These are phyloP conservation scores for Sylvia borin DNA, from an alignment of 2,797 vertebrate genomes.

Conservation along the genomic window DNA sequence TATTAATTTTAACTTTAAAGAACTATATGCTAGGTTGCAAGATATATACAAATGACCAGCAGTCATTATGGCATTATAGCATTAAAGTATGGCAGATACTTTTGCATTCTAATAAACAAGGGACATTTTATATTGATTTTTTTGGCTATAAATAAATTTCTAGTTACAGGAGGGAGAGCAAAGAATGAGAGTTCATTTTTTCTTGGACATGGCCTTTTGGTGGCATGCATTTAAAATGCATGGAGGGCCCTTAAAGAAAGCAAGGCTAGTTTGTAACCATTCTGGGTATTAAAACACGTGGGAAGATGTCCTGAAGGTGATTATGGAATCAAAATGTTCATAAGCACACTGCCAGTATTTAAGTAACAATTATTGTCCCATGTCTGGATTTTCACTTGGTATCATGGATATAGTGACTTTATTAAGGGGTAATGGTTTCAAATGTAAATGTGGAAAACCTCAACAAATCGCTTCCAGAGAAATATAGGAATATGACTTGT, in stretches of 20 bases:
- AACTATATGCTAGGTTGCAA: not conserved
- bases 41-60: not conserved
- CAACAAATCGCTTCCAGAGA: not conserved
- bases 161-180: not conserved
- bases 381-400: not conserved
- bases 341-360: not conserved
- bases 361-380: not conserved
- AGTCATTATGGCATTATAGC: not conserved
- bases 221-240: not conserved
- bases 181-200: not conserved
- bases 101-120: not conserved
- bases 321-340: not conserved
- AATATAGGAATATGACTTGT: not conserved
- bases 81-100: not conserved
- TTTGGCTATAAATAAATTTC: not conserved
- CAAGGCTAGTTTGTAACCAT: not conserved
- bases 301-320: not conserved
- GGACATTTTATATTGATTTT: not conserved
- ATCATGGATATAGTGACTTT: not conserved
- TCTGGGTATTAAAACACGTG: not conserved
- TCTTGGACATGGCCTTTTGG: not conserved
- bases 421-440: not conserved
- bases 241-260: not conserved
- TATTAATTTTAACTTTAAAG: not conserved
- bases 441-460: not conserved